Base-by-base conservation (phyloP, 2,888 invertebrate species). In the Drosophila recens region DNA sequence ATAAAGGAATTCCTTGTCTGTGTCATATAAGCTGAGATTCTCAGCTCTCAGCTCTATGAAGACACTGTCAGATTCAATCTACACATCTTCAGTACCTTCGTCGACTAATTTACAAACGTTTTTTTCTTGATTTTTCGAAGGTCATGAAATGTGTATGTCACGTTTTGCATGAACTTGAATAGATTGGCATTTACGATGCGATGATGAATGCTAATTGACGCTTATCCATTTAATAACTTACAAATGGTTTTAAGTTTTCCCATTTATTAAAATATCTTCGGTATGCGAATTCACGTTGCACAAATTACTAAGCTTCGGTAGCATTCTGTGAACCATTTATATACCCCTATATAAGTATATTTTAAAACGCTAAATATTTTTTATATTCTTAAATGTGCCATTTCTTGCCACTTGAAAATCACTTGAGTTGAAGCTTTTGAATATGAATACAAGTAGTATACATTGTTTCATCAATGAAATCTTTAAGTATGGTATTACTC, bases 151-250 rank as follows among this genome's bases (percentile, higher is more conserved):
- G 48, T n/a, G 36, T 59, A 15, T 68, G 76, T 74, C 82, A 82
- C 89, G 88, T 79, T 86, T 76, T 67, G 49, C 64, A 63, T 86
- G 66, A 58, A 62, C 63, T 76, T 67, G 45, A 65, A 80, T 68
- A 66, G 42, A 54, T 61, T 66, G 53, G 17, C 51, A 71, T 52
- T 66, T 66, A 71, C 67, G 38, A 68, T 64, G 62, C 40, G 53
- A 64, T 73, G 58, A 77, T 71, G 54, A 74, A 78, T 72, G 66
- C 53, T 82, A 82, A 85, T 79, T 76, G 38, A 46, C 53, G n/a
- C 23, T 54, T 52, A 33, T 30, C 34, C 34, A 34, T 43, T 59
- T 70, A 51, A 51, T 46, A 63, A 33, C 15, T 33, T 54, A 54
- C 54, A 43, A 64, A 27, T 27, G 13, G 5, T 46, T 38, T 20